Evolutionary conservation across 1,140 invertebrate species (phyloP), one percentile per base, ranked within the genome.

Genomic region (Cyrtorhinus lividipennis): DNA sequence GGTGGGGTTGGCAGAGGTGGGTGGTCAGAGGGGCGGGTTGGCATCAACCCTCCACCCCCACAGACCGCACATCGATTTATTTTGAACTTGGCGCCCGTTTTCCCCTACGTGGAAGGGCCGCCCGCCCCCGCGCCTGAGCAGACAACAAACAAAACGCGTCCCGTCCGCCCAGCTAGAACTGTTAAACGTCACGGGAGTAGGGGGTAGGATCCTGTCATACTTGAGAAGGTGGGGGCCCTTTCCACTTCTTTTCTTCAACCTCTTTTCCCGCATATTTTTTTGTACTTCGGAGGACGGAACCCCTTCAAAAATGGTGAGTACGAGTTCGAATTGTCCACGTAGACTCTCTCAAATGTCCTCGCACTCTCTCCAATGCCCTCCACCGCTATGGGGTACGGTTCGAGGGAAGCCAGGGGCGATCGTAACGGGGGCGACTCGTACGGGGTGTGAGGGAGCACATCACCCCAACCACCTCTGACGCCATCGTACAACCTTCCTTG

Each of bases 141-240:
- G 48, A 53, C 48, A 53, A 53, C 48, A 53, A 53, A 53, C 48
- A 53, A 53, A 53, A 53, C 20, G 48, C 48, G 48, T 53, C 48
- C 48, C 10, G 10, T 8, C 48, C 10, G 20, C 48, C 20, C 48
- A 8, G 8, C 30, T 20, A 20, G 20, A 22, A n/a, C n/a, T n/a
- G n/a, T n/a, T n/a, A n/a, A n/a, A n/a, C n/a, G n/a, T n/a, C n/a
- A n/a, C n/a, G n/a, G n/a, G n/a, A n/a, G n/a, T n/a, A n/a, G n/a
- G n/a, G n/a, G n/a, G n/a, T n/a, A n/a, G n/a, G n/a, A n/a, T n/a
- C n/a, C n/a, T n/a, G n/a, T n/a, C n/a, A n/a, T n/a, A n/a, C n/a
- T n/a, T n/a, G n/a, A n/a, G n/a, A n/a, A n/a, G n/a, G n/a, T n/a
- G n/a, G n/a, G n/a, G n/a, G n/a, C n/a, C n/a, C n/a, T n/a, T n/a